Conservation (phyloP, 2,113 vertebrate genomes). For the Poeciliopsis prolifica region DNA sequence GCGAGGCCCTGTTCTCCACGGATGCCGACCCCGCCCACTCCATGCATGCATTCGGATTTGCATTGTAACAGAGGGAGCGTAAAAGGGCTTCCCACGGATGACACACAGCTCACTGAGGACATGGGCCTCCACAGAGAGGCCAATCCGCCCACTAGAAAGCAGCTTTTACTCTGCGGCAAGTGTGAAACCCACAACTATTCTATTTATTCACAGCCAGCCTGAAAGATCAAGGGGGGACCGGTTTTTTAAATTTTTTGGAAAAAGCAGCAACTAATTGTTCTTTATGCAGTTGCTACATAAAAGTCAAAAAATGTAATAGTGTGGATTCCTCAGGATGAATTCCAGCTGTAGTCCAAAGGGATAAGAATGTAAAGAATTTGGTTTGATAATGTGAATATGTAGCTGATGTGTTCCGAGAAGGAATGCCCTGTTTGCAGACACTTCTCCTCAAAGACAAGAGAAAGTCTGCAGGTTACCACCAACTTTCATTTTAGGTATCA, state of each 20-base stretch:
- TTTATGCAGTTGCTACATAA: neutral
- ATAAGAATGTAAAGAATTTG: conserved; percentile 14
- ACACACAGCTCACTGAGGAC: conserved; percentile 50
- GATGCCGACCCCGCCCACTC: conserved; percentile 74
- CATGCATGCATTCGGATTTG: conserved; percentile 56
- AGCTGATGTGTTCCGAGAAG: neutral
- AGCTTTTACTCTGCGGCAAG: conserved; percentile 21
- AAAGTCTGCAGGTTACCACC: neutral
- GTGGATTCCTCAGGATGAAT: neutral
- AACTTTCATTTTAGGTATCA: neutral
- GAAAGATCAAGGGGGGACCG: neutral
- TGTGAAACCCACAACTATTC: conserved; percentile 10
- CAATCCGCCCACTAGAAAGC: conserved; percentile 56
- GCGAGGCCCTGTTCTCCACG: conserved; percentile 67
- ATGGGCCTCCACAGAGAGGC: conserved; percentile 43
- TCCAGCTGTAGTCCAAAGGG: neutral
- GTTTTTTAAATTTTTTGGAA: neutral
- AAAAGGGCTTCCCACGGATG: conserved; percentile 64
- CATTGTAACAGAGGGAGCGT: conserved; percentile 52
- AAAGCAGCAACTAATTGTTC: neutral
- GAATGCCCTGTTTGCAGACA: neutral
- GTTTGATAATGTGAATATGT: conserved; percentile 1
- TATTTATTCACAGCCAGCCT: neutral
- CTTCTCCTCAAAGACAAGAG: neutral
- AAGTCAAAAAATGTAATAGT: neutral